These are phyloP conservation scores for Rotaria macrura DNA, from an alignment of 2,888 invertebrate species.

Conservation along the genomic window DNA sequence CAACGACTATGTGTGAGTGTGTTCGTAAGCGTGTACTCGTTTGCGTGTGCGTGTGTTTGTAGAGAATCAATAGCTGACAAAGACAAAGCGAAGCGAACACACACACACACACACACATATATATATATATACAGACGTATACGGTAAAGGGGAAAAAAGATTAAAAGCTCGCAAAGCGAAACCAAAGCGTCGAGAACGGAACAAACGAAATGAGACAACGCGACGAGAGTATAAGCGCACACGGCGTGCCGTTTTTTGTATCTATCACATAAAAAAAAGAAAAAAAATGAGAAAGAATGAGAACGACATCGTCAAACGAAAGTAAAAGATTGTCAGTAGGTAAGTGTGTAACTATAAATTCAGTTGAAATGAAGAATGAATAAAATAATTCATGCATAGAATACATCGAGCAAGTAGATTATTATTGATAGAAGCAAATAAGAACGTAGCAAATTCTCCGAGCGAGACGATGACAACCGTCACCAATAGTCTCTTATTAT, in stretches of 20 bases:
- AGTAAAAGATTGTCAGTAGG: not conserved
- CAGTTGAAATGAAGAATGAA: not conserved
- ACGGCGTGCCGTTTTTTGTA: not conserved
- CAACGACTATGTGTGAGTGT: not conserved
- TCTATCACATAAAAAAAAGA: not conserved
- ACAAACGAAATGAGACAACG: constrained; percentile 23
- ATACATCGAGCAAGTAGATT: not conserved
- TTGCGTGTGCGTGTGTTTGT: not conserved
- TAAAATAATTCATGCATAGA: not conserved
- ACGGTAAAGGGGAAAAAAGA: not conserved
- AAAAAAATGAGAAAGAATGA: not conserved
- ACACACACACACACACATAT: not conserved
- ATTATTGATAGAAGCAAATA: not conserved
- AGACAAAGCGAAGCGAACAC: not conserved
- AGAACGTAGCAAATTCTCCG: not conserved
- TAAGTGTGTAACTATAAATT: not conserved
- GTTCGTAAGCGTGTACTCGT: not conserved
- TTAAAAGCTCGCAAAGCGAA: constrained; percentile 13
- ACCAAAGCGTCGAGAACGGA: constrained; percentile 10
- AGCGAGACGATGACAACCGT: not conserved
- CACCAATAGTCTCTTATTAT: not conserved
- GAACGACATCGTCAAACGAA: not conserved
- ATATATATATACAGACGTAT: too few species aligned
- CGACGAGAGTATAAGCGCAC: not conserved
- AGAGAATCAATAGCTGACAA: constrained; percentile 7